Evolutionary conservation across 2,113 vertebrate genomes (phyloP), one percentile per base, ranked within the genome.

Genomic region (Raja brachyura): DNA sequence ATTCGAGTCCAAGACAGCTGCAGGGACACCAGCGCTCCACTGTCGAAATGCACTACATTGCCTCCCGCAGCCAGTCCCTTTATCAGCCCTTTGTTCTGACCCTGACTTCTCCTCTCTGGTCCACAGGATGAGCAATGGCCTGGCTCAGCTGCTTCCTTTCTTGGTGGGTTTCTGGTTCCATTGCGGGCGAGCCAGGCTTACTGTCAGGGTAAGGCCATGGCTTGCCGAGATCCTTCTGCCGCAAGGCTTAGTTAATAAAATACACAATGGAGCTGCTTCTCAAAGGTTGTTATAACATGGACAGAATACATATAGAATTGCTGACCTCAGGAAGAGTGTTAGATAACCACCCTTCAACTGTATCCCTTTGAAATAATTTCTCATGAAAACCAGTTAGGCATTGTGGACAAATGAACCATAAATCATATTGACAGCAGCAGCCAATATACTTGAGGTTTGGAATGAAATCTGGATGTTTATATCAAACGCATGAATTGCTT

Each of bases 301-400:
- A 28, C n/a, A 66, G 83, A 88, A 28, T n/a, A n/a, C 11, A 31
- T 86, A 25, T 63, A 86, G 59, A n/a, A 14, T 88, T 63, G n/a
- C 25, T 88, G 83, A 88, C 83, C 83, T 88, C 59, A 88, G 83
- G 83, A 88, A 88, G 61, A 7, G 59, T 63, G 83, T 33, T n/a
- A 16, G n/a, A 63, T 61, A 59, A 88, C 28, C 59, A 31, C 59
- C 61, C n/a, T 61, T 88, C 83, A 16, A 88, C 5, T 63, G 48
- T 31, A 66, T 88, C 61, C 83, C 25, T 31, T 61, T 88, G 39
- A 16, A 88, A 61, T 61, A 56, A 88, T 14, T 10, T 31, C 56
- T 61, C 54, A 66, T 63, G 63, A 88, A 86, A 86, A 5, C 6
- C 59, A 66, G 83, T 63, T 61, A 10, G 6, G 83, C 61, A 13